These are phyloP conservation scores for Brachionus paranguensis DNA, from an alignment of 1,140 invertebrate genomes.

Conservation along the genomic window DNA sequence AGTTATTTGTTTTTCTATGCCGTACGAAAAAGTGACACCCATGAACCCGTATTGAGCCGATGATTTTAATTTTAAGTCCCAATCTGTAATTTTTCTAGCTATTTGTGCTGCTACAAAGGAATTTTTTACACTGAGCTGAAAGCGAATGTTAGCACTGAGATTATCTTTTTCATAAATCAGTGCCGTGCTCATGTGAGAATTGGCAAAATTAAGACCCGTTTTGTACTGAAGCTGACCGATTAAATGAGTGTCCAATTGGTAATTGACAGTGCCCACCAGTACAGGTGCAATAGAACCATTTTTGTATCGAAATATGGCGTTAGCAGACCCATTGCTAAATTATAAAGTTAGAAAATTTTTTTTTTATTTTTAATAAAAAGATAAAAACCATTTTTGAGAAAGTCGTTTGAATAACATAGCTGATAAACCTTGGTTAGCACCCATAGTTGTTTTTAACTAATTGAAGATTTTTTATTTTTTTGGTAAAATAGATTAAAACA, in stretches of 20 bases:
- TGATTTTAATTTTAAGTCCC: constrained; percentile 68
- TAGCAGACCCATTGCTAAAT: background rate
- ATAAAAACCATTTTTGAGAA: constrained; percentile 31
- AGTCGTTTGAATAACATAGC: background rate
- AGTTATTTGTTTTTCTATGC: constrained; percentile 83
- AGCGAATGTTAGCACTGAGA: constrained; percentile 28
- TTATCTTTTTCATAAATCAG: constrained; percentile 2
- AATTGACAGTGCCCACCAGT: constrained; percentile 2
- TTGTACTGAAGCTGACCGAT: constrained; percentile 24
- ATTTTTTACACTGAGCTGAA: constrained; percentile 71
- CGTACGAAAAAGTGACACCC: constrained; percentile 78
- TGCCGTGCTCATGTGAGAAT: constrained; percentile 10
- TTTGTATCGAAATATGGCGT: constrained; percentile 23
- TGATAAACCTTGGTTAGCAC: constrained; percentile 1
- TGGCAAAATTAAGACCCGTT: background rate
- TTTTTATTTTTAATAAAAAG: background rate
- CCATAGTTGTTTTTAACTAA: constrained; percentile 27
- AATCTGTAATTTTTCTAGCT: constrained; percentile 66
- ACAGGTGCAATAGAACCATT: constrained; percentile 26
- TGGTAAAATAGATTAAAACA: background rate
- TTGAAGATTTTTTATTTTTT: background rate
- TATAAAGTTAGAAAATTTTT: background rate
- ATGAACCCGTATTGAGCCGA: constrained; percentile 78
- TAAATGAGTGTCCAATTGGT: constrained; percentile 29
- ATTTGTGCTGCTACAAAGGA: constrained; percentile 69